These are phyloP conservation scores for Strongylocentrotus purpuratus DNA, from an alignment of 35 echinoderm and acorn worm species.

Conservation along the genomic window DNA sequence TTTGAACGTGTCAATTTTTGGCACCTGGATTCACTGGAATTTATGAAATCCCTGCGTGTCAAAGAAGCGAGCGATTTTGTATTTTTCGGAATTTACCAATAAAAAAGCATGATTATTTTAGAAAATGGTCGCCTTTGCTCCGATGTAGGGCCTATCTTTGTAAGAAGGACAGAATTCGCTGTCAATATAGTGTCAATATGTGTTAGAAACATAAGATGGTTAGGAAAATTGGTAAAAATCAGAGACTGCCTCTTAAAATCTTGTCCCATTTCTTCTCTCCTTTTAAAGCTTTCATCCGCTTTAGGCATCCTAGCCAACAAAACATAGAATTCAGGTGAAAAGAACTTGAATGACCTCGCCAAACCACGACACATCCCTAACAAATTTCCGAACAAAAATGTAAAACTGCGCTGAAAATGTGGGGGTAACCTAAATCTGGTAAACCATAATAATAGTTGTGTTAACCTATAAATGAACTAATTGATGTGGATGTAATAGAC, in stretches of 20 bases:
- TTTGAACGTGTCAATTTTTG: background rate
- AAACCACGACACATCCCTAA: background rate
- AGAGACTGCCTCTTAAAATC: background rate
- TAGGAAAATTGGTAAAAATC: no score
- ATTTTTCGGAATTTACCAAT: background rate
- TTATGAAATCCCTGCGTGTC: background rate
- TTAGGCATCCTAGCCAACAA: background rate
- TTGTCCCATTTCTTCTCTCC: background rate
- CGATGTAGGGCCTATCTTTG: no score
- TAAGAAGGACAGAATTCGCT: no score
- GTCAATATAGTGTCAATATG: no score
- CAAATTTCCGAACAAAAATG: background rate
- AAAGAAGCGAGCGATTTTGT: background rate
- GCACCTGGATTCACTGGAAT: background rate
- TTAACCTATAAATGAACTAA: slow-evolving; percentile 11
- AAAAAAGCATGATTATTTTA: no score
- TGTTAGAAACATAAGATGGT: no score
- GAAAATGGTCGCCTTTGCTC: no score
- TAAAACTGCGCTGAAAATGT: background rate
- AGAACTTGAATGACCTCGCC: background rate
- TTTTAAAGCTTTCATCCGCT: no score
- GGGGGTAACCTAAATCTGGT: background rate
- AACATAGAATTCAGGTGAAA: background rate
- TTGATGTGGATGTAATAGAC: background rate
- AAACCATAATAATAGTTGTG: slow-evolving; percentile 11